Evolutionary conservation across 2,888 invertebrate genomes (phyloP), one percentile per base, ranked within the genome.

Genomic region (Machimus atricapillus): DNA sequence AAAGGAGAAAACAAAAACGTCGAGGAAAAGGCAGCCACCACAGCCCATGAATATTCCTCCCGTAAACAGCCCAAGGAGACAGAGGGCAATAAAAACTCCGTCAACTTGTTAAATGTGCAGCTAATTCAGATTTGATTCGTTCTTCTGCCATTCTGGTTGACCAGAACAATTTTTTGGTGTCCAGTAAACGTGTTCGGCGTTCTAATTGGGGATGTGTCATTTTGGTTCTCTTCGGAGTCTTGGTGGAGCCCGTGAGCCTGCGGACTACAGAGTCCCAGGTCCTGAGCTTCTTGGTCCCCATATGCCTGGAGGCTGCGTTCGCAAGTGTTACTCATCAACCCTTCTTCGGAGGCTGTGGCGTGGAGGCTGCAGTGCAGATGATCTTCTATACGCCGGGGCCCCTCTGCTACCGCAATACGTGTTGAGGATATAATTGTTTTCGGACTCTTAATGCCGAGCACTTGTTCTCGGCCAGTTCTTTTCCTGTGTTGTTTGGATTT

Each of bases 41-140:
- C n/a, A n/a, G 74, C 31, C 43, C 85, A 85, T 85, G 85, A 76
- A 85, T 85, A 85, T 85, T 85, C 85, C 76, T 85, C 85, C 85
- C 85, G 85, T 85, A 85, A 85, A 85, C n/a, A 85, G 85, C 76
- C 73, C 46, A 66, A 46, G 76, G 85, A 85, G 85, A 85, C 85
- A n/a, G n/a, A n/a, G 31, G 34, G 85, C 76, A 85, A 85, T 85
- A 85, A 85, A 85, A 85, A 85, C 74, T 19, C 85, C 76, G 76
- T 85, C 74, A 85, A 85, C 85, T 85, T 85, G 85, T 85, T 85
- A 85, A 85, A 85, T 85, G 76, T 74, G 85, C 76, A 74, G 73
- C 85, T 76, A 85, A 76, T 85, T 85, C 76, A 74, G 76, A 74
- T 85, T 46, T 73, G 85, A 85, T 85, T 85, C 46, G 85, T 76